Conservation (phyloP, 53 echinoderm and acorn worm genomes). For the Luidia sarsii region DNA sequence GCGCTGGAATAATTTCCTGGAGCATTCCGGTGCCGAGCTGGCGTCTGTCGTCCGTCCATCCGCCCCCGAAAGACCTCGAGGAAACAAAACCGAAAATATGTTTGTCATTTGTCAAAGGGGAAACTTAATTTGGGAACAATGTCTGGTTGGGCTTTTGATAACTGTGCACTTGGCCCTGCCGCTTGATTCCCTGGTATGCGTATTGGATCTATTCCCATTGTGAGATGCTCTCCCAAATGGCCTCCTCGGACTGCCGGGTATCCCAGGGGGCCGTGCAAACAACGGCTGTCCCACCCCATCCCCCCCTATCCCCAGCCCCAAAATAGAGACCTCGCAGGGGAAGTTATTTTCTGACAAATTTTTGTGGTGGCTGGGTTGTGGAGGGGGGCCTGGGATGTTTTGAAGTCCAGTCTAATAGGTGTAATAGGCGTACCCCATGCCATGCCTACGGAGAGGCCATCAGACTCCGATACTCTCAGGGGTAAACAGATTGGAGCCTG, state of each 20-base stretch:
- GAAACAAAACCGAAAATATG: constrained; percentile 33
- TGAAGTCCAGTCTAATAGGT: background rate
- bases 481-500: too few species aligned
- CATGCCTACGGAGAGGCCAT: too few species aligned
- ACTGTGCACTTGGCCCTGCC: too few species aligned
- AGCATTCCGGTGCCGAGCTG: too few species aligned
- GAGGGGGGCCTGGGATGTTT: background rate
- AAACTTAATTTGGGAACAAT: constrained; percentile 39
- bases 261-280: constrained; percentile 37
- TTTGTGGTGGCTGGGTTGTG: constrained; percentile 7
- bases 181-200: too few species aligned
- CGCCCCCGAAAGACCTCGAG: too few species aligned
- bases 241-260: background rate
- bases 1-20: too few species aligned
- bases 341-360: constrained; percentile 24
- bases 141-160: too few species aligned
- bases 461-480: too few species aligned
- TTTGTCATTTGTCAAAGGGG: constrained; percentile 25
- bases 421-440: background rate
- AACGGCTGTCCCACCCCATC: too few species aligned
- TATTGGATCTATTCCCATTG: constrained; percentile 23
- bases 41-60: too few species aligned
- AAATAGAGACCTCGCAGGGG: constrained; percentile 22
- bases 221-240: constrained; percentile 5
- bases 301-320: background rate